Evolutionary conservation across 2,888 invertebrate species (phyloP).

Genomic region (Leucoma salicis): DNA sequence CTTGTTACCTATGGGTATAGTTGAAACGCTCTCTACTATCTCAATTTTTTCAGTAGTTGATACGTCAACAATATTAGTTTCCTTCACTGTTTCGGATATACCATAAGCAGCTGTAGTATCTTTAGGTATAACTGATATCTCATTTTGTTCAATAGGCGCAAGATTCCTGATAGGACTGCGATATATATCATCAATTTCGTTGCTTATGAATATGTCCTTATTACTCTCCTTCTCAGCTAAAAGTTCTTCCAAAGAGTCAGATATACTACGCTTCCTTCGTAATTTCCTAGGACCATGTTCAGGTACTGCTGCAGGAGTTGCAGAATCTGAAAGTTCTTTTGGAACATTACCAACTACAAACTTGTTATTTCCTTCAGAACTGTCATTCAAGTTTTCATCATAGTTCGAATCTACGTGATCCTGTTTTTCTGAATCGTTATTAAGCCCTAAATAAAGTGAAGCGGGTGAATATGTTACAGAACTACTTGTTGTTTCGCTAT

Average conservation of each 20-base stretch:
- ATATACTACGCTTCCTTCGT: conserved; percentile 58
- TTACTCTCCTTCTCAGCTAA: conserved; percentile 59
- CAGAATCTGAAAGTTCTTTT: conserved; percentile 78
- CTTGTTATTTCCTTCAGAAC: conserved; percentile 65
- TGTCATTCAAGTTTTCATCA: conserved; percentile 45
- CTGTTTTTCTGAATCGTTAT: conserved; percentile 53
- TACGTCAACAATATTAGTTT: conserved; percentile 34
- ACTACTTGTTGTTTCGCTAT: conserved; percentile 64
- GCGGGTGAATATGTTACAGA: conserved; percentile 69
- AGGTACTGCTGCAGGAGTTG: conserved; percentile 83
- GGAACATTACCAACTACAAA: conserved; percentile 86
- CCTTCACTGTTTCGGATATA: conserved; percentile 42
- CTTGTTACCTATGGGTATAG: conserved; percentile 54
- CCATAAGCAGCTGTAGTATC: conserved; percentile 54
- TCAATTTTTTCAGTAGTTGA: conserved; percentile 42
- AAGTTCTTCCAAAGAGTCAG: conserved; percentile 66
- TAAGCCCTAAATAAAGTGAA: conserved; percentile 73
- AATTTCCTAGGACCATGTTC: conserved; percentile 84
- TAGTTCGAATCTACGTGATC: conserved; percentile 51
- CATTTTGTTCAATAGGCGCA: conserved; percentile 32
- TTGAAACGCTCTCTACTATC: conserved; percentile 68
- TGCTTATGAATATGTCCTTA: conserved; percentile 70
- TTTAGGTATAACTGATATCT: conserved; percentile 32
- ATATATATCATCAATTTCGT: conserved; percentile 73
- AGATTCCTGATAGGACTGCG: conserved; percentile 42